Evolutionary conservation across 2,888 invertebrate genomes (phyloP).

Genomic region (Eledona agricola): DNA sequence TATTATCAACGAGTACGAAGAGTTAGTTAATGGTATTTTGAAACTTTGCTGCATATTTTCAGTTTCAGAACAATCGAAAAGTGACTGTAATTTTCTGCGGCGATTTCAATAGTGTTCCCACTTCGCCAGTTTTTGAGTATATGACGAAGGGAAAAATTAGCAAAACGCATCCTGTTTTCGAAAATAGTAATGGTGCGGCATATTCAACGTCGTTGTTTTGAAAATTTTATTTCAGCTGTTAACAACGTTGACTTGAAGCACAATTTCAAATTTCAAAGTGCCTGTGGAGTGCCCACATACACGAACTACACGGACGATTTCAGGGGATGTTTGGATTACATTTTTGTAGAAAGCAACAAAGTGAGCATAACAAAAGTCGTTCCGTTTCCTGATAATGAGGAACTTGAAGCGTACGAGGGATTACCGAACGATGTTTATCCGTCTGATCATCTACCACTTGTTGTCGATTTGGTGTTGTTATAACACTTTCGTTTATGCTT

Average conservation of each 20-base stretch:
- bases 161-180: conserved; percentile 77
- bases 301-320: conserved; percentile 88
- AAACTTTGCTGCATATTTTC: not conserved
- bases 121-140: conserved; percentile 81
- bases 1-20: no score
- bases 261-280: conserved; percentile 72
- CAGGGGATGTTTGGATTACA: conserved; percentile 89
- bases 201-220: no score
- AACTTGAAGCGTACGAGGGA: conserved; percentile 77
- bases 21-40: no score
- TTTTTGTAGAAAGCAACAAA: conserved; percentile 77
- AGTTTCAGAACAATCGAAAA: conserved; percentile 51
- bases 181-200: conserved; percentile 81
- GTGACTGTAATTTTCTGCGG: conserved; percentile 84
- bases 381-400: conserved; percentile 81
- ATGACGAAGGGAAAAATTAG: conserved; percentile 75
- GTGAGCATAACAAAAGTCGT: conserved; percentile 74
- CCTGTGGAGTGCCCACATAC: conserved; percentile 83
- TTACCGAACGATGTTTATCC: conserved; percentile 90
- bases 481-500: conserved; percentile 5
- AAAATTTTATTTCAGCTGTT: conserved; percentile 57
- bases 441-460: conserved; percentile 90
- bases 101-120: conserved; percentile 91
- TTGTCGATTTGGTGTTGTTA: conserved; percentile 72
- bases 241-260: conserved; percentile 67